A percentile compares a stretch with the other conserved stretches of the same genome.
phyloP scores from a whole-genome alignment of 2,113 vertebrate species.

The Melanostigma gelatinosum region DNA sequence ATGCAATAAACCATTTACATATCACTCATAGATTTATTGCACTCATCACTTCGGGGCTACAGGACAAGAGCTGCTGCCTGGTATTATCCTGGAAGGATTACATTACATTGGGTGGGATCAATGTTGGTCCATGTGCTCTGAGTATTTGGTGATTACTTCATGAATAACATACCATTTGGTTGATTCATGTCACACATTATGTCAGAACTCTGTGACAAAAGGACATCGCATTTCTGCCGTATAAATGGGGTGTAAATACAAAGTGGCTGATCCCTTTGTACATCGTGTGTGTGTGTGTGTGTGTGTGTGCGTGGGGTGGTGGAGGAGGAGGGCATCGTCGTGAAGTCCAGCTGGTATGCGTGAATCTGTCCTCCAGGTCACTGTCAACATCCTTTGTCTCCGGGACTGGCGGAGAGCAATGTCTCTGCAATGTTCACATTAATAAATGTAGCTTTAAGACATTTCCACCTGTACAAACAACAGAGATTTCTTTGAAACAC shows the following conservation, averaged over 20 bases:
- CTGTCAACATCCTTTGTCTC: slow-evolving; percentile 71
- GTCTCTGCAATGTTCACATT: slow-evolving; percentile 62
- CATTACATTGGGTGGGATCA: slow-evolving; percentile 36
- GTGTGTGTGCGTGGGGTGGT: neutral
- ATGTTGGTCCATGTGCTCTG: slow-evolving; percentile 14
- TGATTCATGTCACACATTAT: neutral
- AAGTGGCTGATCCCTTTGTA: neutral
- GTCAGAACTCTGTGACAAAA: slow-evolving; percentile 18
- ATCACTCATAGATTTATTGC: slow-evolving; percentile 40
- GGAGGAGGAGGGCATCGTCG: neutral
- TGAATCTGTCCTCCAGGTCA: slow-evolving; percentile 76
- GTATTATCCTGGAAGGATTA: neutral
- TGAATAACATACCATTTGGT: neutral
- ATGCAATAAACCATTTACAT: slow-evolving; percentile 18
- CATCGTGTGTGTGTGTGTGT: slow-evolving; percentile 4
- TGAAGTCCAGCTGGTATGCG: slow-evolving; percentile 81
- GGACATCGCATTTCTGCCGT: slow-evolving; percentile 3
- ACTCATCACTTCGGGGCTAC: slow-evolving; percentile 30
- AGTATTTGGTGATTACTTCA: neutral
- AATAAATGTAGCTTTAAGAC: slow-evolving; percentile 76
- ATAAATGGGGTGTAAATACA: slow-evolving; percentile 35
- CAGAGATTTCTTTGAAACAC: slow-evolving; percentile 40
- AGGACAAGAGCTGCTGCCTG: slow-evolving; percentile 32
- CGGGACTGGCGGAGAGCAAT: slow-evolving; percentile 56
- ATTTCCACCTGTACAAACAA: slow-evolving; percentile 61